Evolutionary conservation across 2,797 vertebrate species (phyloP).

Genomic region (Tenualosa ilisha): DNA sequence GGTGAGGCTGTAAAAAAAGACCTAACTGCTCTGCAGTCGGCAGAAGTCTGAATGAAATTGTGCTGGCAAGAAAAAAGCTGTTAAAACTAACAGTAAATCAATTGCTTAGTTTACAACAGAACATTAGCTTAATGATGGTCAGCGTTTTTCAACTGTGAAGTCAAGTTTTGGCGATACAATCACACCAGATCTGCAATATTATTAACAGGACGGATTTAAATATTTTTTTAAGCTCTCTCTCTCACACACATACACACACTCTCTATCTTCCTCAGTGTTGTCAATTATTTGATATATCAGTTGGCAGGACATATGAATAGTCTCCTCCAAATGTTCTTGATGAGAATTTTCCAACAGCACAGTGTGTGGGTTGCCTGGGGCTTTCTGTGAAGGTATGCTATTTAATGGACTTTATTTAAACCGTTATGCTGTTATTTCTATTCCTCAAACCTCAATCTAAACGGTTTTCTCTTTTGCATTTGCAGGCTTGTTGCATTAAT

Average conservation of each 20-base stretch:
- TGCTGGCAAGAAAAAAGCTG: neutral
- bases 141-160: neutral
- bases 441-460: neutral
- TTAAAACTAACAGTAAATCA: slow-evolving; percentile 7
- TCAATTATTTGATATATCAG: too few species aligned
- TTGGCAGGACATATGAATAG: too few species aligned
- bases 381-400: neutral
- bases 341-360: neutral
- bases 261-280: too few species aligned
- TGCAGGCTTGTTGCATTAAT: neutral
- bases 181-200: neutral
- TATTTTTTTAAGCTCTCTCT: too few species aligned
- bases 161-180: neutral
- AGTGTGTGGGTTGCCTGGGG: neutral
- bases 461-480: neutral
- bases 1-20: neutral
- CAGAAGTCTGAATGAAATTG: neutral
- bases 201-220: neutral
- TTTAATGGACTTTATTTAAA: neutral
- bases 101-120: neutral
- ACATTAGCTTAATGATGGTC: neutral
- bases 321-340: neutral
- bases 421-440: neutral
- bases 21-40: neutral
- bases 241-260: too few species aligned